A percentile compares a stretch with the other conserved stretches of the same genome.
Evolutionary conservation across 1,140 invertebrate genomes (phyloP).

Genomic region (Babylonia areolata): DNA sequence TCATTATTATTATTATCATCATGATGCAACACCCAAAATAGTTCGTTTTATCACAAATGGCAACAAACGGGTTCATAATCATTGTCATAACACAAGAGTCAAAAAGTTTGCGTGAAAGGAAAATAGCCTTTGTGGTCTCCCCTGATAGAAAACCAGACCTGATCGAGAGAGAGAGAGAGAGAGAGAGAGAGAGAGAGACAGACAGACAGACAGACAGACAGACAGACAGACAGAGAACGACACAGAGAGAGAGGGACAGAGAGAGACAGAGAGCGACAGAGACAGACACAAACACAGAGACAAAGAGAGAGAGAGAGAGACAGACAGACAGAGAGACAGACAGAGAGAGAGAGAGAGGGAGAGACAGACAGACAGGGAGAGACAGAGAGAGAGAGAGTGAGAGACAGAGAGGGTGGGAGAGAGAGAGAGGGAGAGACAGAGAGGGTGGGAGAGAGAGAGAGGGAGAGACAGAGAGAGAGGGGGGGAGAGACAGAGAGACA

Average conservation of each 20-base stretch:
- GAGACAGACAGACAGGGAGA: background rate
- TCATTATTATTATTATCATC: too few species aligned
- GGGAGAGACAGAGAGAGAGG: conserved; percentile 16
- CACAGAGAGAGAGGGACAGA: too few species aligned
- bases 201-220: background rate
- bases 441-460: background rate
- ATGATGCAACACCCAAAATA: too few species aligned
- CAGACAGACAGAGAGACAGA: background rate
- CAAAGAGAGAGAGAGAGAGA: conserved; percentile 16
- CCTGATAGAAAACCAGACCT: too few species aligned
- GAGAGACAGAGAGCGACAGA: background rate
- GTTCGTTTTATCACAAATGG: too few species aligned
- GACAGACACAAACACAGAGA: too few species aligned
- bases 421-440: background rate
- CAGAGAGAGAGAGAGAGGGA: conserved; percentile 15
- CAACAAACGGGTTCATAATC: too few species aligned
- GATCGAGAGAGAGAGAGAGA: conserved; percentile 14
- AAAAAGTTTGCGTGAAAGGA: too few species aligned
- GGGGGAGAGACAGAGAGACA: too few species aligned
- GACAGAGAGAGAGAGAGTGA: background rate
- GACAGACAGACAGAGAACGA: background rate
- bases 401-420: background rate
- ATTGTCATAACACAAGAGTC: too few species aligned
- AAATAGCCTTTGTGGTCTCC: too few species aligned
- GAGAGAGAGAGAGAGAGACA: conserved; percentile 1